Evolutionary conservation across 1,140 invertebrate genomes (phyloP).

Genomic region (Mylabris phalerata): DNA sequence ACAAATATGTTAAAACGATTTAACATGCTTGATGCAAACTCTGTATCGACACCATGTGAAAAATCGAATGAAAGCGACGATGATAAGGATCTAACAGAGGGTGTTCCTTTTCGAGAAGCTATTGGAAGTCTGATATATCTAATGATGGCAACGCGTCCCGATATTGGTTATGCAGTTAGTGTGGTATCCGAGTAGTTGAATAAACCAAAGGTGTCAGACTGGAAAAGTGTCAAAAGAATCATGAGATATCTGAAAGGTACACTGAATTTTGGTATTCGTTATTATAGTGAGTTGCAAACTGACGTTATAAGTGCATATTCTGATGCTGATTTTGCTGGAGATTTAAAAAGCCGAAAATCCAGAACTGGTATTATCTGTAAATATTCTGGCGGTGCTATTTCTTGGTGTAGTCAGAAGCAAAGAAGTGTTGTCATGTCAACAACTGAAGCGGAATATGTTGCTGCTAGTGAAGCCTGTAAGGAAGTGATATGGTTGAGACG

Average conservation of each 20-base stretch:
- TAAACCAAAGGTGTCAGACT: slow-evolving; percentile 27
- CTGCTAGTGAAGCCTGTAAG: slow-evolving; percentile 29
- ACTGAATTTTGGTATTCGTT: slow-evolving; percentile 26
- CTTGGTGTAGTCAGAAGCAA: slow-evolving; percentile 41
- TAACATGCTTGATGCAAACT: slow-evolving; percentile 10
- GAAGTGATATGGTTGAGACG: slow-evolving; percentile 29
- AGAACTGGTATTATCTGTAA: slow-evolving; percentile 38
- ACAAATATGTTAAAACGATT: slow-evolving; percentile 6
- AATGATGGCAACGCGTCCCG: slow-evolving; percentile 36
- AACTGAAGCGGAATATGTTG: slow-evolving; percentile 44
- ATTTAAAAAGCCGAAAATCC: slow-evolving; percentile 31
- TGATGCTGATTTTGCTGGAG: slow-evolving; percentile 39
- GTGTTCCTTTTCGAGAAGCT: slow-evolving; percentile 34
- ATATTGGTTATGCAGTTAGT: slow-evolving; percentile 41
- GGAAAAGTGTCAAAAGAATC: slow-evolving; percentile 37
- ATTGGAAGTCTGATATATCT: slow-evolving; percentile 42
- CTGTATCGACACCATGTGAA: not conserved
- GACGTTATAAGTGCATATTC: slow-evolving; percentile 23
- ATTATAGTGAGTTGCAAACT: not conserved
- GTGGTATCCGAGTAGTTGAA: slow-evolving; percentile 27
- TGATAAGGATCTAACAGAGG: not conserved
- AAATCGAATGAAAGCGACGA: slow-evolving; percentile 1
- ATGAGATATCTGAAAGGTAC: slow-evolving; percentile 43
- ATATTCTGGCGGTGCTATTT: slow-evolving; percentile 32
- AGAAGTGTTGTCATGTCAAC: slow-evolving; percentile 31